Evolutionary conservation across 2,888 invertebrate species (phyloP).

Genomic region (Drosophila pseudotalamancana): DNA sequence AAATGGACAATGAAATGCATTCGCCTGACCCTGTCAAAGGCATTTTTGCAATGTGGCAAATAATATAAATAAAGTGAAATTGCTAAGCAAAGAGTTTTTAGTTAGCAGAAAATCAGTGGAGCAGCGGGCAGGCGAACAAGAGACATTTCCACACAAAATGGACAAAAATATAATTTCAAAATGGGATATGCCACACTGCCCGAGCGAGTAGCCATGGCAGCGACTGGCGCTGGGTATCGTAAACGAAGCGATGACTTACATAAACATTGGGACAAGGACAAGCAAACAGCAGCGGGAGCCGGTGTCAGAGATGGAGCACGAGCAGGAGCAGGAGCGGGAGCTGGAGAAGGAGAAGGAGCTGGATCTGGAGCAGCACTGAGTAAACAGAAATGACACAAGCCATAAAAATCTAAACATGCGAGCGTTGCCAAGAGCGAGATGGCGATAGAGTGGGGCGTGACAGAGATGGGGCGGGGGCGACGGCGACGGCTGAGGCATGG

Average conservation of each 20-base stretch:
- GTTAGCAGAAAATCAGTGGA: conserved; percentile 68
- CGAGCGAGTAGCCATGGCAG: background rate
- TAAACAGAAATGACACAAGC: conserved; percentile 80
- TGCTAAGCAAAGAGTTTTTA: conserved; percentile 75
- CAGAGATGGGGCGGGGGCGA: background rate
- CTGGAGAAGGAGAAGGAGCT: background rate
- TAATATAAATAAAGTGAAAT: conserved; percentile 79
- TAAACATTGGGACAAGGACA: conserved; percentile 76
- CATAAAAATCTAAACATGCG: conserved; percentile 73
- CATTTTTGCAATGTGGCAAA: conserved; percentile 66
- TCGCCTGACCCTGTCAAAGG: conserved; percentile 50
- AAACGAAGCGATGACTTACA: conserved; percentile 79
- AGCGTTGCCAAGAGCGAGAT: conserved; percentile 18
- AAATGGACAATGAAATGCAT: conserved; percentile 48
- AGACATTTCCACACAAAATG: conserved; percentile 64
- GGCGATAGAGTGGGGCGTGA: conserved; percentile 5
- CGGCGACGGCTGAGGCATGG: conserved; percentile 13
- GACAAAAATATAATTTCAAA: conserved; percentile 76
- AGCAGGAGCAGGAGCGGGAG: conserved; percentile 32
- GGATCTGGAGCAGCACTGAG: conserved; percentile 40
- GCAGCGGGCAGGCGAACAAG: conserved; percentile 41
- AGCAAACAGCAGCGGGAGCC: conserved; percentile 48
- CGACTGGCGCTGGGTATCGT: conserved; percentile 52
- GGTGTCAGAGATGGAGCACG: background rate
- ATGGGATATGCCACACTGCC: conserved; percentile 57